These are phyloP conservation scores for Bombyx mori DNA, from an alignment of 1,140 invertebrate genomes.

Conservation along the genomic window ASM3026992v2 NC_085110.1:10539501-10540000, in stretches of 20 bases:
- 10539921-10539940: too few relatives aligned
- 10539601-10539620: not conserved
- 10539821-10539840: conserved; percentile 44
- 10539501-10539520: too few relatives aligned
- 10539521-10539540: too few relatives aligned
- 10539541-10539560: too few relatives aligned
- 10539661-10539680: conserved; percentile 2
- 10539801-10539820: conserved; percentile 29
- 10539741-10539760: conserved; percentile 12
- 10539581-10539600: not conserved
- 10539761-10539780: conserved; percentile 14
- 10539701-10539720: conserved; percentile 8
- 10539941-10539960: too few relatives aligned
- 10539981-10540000: too few relatives aligned
- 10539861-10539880: too few relatives aligned
- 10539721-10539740: conserved; percentile 17
- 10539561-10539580: too few relatives aligned
- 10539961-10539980: too few relatives aligned
- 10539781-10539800: conserved; percentile 29
- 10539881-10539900: too few relatives aligned
- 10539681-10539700: not conserved
- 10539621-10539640: not conserved
- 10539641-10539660: not conserved
- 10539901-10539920: too few relatives aligned
- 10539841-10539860: conserved; percentile 24